Base-by-base conservation (phyloP, 35 echinoderm and acorn worm genomes). In the Eucidaris tribuloides region DNA sequence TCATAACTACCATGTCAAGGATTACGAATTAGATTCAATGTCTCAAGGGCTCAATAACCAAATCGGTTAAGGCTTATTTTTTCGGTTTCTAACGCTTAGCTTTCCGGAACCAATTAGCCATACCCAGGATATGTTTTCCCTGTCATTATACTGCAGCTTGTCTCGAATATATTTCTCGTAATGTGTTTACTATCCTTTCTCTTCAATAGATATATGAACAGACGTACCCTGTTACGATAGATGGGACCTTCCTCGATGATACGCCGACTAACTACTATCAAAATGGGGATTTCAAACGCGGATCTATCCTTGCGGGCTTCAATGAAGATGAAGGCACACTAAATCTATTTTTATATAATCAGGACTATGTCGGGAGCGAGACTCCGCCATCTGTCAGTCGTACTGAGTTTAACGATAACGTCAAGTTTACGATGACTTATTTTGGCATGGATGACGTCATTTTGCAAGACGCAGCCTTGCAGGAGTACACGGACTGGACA, bases 401-500 rank as follows among this genome's bases (percentile, higher is more conserved):
- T n/a, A 42, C 11, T n/a, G 4, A 7, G 0, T 74, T 74, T 20
- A 40, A 74, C 28, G 17, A 6, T 7, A 7, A 20, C 17, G 35
- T 74, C 15, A 44, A 17, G 25, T 5, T 3, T 1, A 19, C 25
- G 9, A 5, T 74, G 35, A 20, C 2, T 1, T 42, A 27, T 38
- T 74, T 42, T 20, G 68, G 68, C 9, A 17, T 20, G 13, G 49
- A 89, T 36, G 63, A 74, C 14, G 44, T 42, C 48, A 19, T 44
- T 7, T 29, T 89, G 35, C 23, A 42, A 27, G 61, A 88, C n/a
- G 89, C 89, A 2, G 81, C 92, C 4, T 81, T 87, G 65, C 62
- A 83, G 17, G 40, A 84, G 14, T 97, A 97, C 84, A 72, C 84
- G 18, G 85, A 88, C 27, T 88, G 85, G 84, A 70, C 71, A 13